A percentile compares a stretch with the other conserved stretches of the same genome.
Conservation (phyloP, 2,888 invertebrate species). For the Andrena hattorfiana region DNA sequence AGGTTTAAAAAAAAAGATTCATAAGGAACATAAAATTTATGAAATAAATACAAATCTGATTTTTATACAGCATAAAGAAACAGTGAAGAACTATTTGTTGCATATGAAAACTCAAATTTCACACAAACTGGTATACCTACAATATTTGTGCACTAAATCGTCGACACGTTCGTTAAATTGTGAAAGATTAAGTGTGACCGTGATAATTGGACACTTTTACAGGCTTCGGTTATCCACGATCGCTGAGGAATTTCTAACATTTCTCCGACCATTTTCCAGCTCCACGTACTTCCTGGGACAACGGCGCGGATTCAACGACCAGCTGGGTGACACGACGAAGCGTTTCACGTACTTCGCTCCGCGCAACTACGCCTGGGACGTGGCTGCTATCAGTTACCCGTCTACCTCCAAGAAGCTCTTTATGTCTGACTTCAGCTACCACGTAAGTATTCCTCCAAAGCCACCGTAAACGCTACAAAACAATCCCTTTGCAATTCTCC, state of each 20-base stretch:
- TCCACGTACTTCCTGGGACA: conserved; percentile 92
- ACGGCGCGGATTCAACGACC: conserved; percentile 91
- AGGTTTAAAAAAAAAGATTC: no score
- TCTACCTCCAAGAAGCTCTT: conserved; percentile 94
- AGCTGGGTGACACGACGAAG: conserved; percentile 90
- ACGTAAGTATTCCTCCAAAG: conserved; percentile 54
- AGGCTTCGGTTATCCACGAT: neutral
- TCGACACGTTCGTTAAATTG: neutral
- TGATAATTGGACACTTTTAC: neutral
- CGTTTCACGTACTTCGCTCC: conserved; percentile 97
- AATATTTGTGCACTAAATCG: no score
- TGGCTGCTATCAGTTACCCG: conserved; percentile 90
- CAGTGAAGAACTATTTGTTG: no score
- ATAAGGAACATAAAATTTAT: no score
- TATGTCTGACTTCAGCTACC: conserved; percentile 91
- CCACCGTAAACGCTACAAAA: no score
- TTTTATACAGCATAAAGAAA: no score
- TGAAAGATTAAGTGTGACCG: neutral
- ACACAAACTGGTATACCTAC: no score
- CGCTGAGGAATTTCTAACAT: neutral
- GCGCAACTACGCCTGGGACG: conserved; percentile 95
- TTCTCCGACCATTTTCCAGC: conserved; percentile 86
- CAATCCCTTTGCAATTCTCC: no score
- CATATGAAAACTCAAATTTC: no score
- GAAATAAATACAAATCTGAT: no score